A percentile compares a stretch with the other conserved stretches of the same genome.
Evolutionary conservation across 2,113 vertebrate species (phyloP).

Genomic region (Daphoenositta chrysoptera): DNA sequence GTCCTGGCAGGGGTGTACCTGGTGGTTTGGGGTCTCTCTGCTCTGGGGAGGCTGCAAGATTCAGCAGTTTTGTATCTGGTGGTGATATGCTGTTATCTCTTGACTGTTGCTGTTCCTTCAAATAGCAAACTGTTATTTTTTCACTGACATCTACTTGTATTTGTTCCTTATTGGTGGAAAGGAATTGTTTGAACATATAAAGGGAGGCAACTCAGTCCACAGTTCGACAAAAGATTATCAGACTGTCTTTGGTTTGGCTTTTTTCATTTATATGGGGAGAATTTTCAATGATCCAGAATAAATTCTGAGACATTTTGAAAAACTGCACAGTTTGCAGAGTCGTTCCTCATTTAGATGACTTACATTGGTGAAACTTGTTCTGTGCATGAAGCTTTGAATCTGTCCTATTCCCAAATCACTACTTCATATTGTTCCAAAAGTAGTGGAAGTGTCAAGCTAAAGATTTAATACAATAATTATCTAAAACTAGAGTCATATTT

Average conservation of each 20-base stretch:
- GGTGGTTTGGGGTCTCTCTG: not conserved
- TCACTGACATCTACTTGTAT: not conserved
- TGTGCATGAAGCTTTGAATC: not conserved
- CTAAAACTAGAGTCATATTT: not conserved
- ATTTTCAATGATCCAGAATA: not conserved
- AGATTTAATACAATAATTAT: not conserved
- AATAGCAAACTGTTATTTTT: not conserved
- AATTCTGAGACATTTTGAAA: not conserved
- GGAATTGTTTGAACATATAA: not conserved
- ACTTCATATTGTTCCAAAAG: not conserved
- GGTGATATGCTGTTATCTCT: not conserved
- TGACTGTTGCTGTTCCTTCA: not conserved
- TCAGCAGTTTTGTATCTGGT: not conserved
- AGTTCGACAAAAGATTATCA: not conserved
- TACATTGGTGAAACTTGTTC: not conserved
- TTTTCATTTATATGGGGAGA: not conserved
- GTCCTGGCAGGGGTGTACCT: accelerated
- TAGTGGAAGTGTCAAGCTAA: not conserved
- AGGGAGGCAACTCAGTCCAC: not conserved
- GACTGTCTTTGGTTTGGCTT: accelerated
- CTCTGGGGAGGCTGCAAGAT: not conserved
- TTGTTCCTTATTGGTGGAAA: not conserved
- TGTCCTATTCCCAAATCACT: not conserved
- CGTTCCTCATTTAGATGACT: not conserved
- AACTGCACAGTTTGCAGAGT: not conserved